Conservation (phyloP, 2,888 invertebrate species). For the Argynnis bischoffii region DNA sequence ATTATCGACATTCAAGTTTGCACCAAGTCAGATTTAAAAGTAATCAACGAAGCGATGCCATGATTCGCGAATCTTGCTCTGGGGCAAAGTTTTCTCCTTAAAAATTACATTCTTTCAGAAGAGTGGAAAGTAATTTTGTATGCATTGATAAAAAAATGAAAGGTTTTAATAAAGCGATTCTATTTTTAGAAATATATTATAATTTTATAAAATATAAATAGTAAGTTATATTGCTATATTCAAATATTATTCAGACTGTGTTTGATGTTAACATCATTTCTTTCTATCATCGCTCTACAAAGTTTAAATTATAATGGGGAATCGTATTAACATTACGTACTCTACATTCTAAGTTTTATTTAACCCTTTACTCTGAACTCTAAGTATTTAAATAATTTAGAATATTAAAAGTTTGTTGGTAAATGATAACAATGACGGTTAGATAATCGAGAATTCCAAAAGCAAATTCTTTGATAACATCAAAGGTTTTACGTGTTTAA, state of each 20-base stretch:
- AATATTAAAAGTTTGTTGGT: neutral
- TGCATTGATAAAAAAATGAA: conserved; percentile 7
- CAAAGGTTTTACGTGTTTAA: conserved; percentile 44
- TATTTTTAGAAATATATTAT: neutral
- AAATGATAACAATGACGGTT: neutral
- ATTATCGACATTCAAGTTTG: conserved; percentile 43
- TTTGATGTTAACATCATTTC: too few species aligned
- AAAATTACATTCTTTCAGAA: conserved; percentile 12
- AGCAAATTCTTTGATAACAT: conserved; percentile 27
- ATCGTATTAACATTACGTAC: too few species aligned
- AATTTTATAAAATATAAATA: too few species aligned
- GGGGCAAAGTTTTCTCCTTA: conserved; percentile 20
- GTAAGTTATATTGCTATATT: too few species aligned
- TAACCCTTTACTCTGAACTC: too few species aligned
- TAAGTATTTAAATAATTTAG: too few species aligned
- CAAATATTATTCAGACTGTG: too few species aligned
- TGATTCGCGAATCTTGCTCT: conserved; percentile 29
- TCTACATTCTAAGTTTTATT: too few species aligned
- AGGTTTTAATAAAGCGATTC: neutral
- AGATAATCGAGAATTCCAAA: neutral
- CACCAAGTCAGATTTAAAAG: conserved; percentile 46
- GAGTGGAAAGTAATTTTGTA: conserved; percentile 7
- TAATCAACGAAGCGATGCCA: conserved; percentile 51
- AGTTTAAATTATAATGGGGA: too few species aligned
- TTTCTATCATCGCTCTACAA: too few species aligned